Percentiles rank a stretch among this genome's conserved stretches.
Evolutionary conservation across 2,888 invertebrate genomes (phyloP).

Genomic region (Stenodera caucasica): DNA sequence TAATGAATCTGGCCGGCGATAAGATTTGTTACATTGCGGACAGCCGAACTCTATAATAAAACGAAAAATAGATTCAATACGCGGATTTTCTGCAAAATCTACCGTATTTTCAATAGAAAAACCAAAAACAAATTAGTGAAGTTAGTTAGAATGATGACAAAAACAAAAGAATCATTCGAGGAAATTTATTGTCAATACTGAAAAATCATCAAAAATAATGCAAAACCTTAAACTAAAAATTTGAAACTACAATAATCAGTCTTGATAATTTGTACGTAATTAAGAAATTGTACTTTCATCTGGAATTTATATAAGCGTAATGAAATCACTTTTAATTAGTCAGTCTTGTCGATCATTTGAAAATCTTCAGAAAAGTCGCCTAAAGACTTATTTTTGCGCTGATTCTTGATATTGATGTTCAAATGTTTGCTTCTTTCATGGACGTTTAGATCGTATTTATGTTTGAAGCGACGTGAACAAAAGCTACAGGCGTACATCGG

Average conservation of each 20-base stretch:
- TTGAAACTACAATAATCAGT: background rate
- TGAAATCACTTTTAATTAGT: background rate
- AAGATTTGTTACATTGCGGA: slow-evolving; percentile 50
- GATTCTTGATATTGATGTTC: slow-evolving; percentile 12
- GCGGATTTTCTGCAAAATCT: background rate
- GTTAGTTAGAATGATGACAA: background rate
- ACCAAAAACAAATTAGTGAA: background rate
- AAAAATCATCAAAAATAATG: background rate
- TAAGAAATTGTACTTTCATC: background rate
- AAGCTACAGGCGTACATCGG: slow-evolving; percentile 65
- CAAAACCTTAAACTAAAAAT: background rate
- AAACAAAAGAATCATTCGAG: background rate
- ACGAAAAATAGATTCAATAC: slow-evolving; percentile 5
- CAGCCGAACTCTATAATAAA: slow-evolving; percentile 37
- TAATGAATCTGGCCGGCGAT: slow-evolving; percentile 53
- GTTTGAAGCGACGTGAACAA: slow-evolving; percentile 63
- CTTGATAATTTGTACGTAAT: background rate
- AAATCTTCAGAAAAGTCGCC: background rate
- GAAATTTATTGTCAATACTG: background rate
- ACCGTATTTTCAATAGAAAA: background rate
- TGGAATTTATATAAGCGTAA: background rate
- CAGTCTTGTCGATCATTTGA: background rate
- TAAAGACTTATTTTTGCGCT: slow-evolving; percentile 1
- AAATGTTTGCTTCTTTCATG: slow-evolving; percentile 53
- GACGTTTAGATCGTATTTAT: slow-evolving; percentile 57